These are phyloP conservation scores for Drosophila takahashii DNA, from an alignment of 1,140 invertebrate genomes.

Conservation along the genomic window DNA sequence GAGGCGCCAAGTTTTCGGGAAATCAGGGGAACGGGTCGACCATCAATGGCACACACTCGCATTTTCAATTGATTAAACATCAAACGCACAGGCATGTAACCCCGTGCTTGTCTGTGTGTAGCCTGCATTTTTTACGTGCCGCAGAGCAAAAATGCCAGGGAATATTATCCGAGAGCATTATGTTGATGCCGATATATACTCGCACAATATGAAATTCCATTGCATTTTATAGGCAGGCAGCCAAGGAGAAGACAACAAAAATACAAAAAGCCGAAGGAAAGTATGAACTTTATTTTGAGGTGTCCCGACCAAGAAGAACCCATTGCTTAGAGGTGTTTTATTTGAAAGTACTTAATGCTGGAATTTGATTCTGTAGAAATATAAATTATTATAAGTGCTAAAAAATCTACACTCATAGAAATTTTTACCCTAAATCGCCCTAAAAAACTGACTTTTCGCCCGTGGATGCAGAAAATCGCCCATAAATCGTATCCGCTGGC, in stretches of 20 bases:
- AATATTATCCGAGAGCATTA: constrained; percentile 75
- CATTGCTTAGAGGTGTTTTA: background rate
- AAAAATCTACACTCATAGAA: too few relatives aligned
- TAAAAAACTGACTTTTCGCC: too few relatives aligned
- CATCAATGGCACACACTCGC: constrained; percentile 56
- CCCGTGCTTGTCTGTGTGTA: constrained; percentile 24
- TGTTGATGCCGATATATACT: constrained; percentile 61
- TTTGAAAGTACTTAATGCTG: too few relatives aligned
- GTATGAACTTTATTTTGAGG: too few relatives aligned
- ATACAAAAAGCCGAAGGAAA: constrained; percentile 19
- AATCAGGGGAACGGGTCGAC: background rate
- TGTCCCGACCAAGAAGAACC: background rate
- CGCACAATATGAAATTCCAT: constrained; percentile 76
- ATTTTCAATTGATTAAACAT: constrained; percentile 83
- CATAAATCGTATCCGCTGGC: too few relatives aligned
- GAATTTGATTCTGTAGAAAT: too few relatives aligned
- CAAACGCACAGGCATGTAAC: constrained; percentile 37
- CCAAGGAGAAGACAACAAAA: constrained; percentile 28
- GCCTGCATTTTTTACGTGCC: constrained; percentile 78
- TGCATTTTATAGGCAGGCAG: constrained; percentile 75
- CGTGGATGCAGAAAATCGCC: too few relatives aligned
- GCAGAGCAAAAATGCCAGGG: constrained; percentile 72
- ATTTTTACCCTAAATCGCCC: too few relatives aligned
- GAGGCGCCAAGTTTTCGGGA: constrained; percentile 19
- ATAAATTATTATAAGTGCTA: too few relatives aligned